phyloP scores from a whole-genome alignment of 2,797 vertebrate genomes.

The Crenichthys baileyi region DNA sequence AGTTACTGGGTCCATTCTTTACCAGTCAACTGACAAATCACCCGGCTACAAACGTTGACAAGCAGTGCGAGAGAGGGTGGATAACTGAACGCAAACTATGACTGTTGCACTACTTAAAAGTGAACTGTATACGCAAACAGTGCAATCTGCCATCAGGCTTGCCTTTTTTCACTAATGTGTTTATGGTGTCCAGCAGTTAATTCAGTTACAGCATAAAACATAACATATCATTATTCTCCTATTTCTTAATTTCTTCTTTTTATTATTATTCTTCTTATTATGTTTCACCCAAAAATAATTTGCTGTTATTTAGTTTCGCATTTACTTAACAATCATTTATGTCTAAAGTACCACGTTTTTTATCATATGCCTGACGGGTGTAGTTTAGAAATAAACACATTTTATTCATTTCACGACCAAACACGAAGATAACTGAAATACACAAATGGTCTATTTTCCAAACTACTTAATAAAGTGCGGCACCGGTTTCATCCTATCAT shows the following conservation, averaged over 20 bases:
- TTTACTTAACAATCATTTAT: background rate
- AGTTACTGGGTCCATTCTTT: background rate
- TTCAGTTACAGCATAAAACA: too few species aligned
- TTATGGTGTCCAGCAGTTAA: too few species aligned
- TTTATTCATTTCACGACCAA: slow-evolving; percentile 16
- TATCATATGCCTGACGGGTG: background rate
- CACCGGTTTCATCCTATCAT: slow-evolving; percentile 24
- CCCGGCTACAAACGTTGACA: background rate
- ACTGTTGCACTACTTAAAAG: too few species aligned
- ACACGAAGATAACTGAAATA: slow-evolving; percentile 5
- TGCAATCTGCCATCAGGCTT: too few species aligned
- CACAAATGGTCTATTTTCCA: slow-evolving; percentile 22
- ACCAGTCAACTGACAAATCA: background rate
- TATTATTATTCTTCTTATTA: background rate
- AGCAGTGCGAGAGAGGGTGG: background rate
- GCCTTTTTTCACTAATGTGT: too few species aligned
- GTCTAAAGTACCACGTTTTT: background rate
- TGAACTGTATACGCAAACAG: too few species aligned
- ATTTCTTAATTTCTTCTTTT: background rate
- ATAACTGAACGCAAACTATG: too few species aligned
- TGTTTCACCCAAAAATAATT: background rate
- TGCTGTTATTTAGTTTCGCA: background rate
- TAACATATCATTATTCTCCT: background rate
- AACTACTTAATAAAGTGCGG: slow-evolving; percentile 27
- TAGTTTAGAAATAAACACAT: background rate